phyloP scores from a whole-genome alignment of 2,888 invertebrate genomes.

The Incurvaria masculella region DNA sequence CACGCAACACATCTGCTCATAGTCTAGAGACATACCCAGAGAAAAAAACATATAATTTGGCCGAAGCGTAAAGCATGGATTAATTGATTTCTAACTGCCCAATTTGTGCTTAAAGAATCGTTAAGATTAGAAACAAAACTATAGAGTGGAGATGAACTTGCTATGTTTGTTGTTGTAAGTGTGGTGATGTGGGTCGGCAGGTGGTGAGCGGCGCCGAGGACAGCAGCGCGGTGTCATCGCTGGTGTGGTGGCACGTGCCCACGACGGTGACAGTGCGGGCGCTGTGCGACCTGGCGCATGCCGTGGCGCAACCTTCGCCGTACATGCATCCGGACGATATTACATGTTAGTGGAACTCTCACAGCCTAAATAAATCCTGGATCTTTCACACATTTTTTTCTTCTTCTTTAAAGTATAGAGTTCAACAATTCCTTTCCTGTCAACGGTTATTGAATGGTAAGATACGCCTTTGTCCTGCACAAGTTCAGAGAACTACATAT shows the following conservation, averaged over 20 bases:
- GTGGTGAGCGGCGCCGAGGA: conserved; percentile 39
- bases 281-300: conserved; percentile 39
- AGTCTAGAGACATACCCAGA: no score
- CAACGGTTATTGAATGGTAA: background rate
- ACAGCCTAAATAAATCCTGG: background rate
- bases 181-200: conserved; percentile 20
- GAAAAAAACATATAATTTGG: no score
- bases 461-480: no score
- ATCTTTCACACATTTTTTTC: conserved; percentile 3
- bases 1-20: no score
- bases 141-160: no score
- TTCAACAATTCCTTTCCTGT: background rate
- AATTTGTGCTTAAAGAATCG: no score
- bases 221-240: conserved; percentile 35
- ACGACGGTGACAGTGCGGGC: conserved; percentile 44
- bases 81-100: no score
- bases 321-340: conserved; percentile 62
- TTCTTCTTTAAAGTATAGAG: background rate
- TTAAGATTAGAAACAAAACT: no score
- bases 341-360: conserved; percentile 37
- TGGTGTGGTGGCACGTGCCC: conserved; percentile 47
- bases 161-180: no score
- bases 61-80: no score
- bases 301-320: conserved; percentile 34
- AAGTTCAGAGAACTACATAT: no score